These are phyloP conservation scores for Notothenia rossii DNA, from an alignment of 2,113 vertebrate genomes.

Conservation along the genomic window DNA sequence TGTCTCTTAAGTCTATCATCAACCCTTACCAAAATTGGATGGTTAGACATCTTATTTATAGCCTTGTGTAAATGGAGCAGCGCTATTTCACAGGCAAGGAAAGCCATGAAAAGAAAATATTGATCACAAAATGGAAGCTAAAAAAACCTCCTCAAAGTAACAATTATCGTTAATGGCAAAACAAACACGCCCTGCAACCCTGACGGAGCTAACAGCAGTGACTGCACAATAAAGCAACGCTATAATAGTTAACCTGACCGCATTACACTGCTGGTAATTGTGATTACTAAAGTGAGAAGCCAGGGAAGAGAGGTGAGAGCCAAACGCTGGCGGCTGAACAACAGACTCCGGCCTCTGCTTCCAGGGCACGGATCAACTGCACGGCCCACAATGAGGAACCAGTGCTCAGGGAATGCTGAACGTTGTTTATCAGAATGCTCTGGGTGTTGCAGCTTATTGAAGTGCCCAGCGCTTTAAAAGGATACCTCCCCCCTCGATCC, in stretches of 20 bases:
- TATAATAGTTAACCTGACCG: slow-evolving; percentile 49
- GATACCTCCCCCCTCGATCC: slow-evolving; percentile 32
- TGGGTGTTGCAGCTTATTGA: slow-evolving; percentile 77
- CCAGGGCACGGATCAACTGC: slow-evolving; percentile 52
- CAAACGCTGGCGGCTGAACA: slow-evolving; percentile 48
- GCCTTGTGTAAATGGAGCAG: slow-evolving; percentile 21
- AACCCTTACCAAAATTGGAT: background rate
- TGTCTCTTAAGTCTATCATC: background rate
- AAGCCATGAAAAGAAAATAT: slow-evolving; percentile 37
- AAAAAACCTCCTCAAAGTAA: slow-evolving; percentile 36
- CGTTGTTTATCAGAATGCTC: slow-evolving; percentile 76
- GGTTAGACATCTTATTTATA: slow-evolving; percentile 8
- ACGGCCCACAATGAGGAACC: slow-evolving; percentile 45
- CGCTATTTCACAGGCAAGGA: background rate
- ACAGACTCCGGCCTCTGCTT: slow-evolving; percentile 55
- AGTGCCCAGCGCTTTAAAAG: slow-evolving; percentile 74
- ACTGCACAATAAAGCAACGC: slow-evolving; percentile 36
- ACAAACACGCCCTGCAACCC: slow-evolving; percentile 18
- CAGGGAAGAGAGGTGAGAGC: slow-evolving; percentile 42
- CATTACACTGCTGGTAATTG: slow-evolving; percentile 62
- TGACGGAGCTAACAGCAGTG: slow-evolving; percentile 18
- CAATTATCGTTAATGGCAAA: slow-evolving; percentile 39
- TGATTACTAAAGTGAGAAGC: slow-evolving; percentile 56
- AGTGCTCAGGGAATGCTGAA: slow-evolving; percentile 64
- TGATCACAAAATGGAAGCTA: slow-evolving; percentile 41